phyloP scores from a whole-genome alignment of 2,113 vertebrate species.

The Dasyurus viverrinus region DNA sequence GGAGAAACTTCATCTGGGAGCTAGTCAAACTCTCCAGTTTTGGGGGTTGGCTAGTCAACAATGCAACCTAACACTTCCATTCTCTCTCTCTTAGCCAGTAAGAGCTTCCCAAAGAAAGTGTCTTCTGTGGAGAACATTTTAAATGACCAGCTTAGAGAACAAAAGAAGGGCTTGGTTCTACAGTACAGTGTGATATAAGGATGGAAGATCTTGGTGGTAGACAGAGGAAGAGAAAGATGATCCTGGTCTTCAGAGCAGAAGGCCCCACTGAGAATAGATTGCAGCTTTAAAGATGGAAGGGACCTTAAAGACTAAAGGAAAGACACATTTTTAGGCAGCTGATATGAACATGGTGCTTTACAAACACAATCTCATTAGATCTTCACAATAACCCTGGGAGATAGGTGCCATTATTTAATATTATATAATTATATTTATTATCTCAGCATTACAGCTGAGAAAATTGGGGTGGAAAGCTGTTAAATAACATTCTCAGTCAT shows the following conservation, averaged over 20 bases:
- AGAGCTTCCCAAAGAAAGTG: slow-evolving; percentile 71
- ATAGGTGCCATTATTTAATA: not conserved
- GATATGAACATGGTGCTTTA: not conserved
- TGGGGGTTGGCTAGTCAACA: slow-evolving; percentile 71
- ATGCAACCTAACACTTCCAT: slow-evolving; percentile 71
- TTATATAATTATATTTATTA: not conserved
- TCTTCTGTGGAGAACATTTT: slow-evolving; percentile 70
- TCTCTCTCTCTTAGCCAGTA: slow-evolving; percentile 76
- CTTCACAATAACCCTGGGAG: not conserved
- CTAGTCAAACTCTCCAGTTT: slow-evolving; percentile 76
- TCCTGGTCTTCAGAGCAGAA: not conserved
- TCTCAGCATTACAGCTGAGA: not conserved
- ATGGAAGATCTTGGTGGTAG: not conserved
- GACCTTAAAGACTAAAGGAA: not conserved
- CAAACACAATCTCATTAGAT: not conserved
- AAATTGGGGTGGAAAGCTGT: not conserved
- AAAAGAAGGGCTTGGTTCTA: slow-evolving; percentile 70
- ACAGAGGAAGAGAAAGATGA: not conserved
- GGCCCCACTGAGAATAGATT: not conserved
- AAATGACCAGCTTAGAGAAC: slow-evolving; percentile 69
- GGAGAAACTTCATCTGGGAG: slow-evolving; percentile 79
- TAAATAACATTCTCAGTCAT: not conserved
- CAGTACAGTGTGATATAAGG: not conserved
- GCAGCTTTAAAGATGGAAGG: not conserved
- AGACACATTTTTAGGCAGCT: not conserved